Percentiles rank a stretch among this genome's conserved stretches.
Conservation (phyloP, 2,888 invertebrate species). For the Chironomus tentans region DNA sequence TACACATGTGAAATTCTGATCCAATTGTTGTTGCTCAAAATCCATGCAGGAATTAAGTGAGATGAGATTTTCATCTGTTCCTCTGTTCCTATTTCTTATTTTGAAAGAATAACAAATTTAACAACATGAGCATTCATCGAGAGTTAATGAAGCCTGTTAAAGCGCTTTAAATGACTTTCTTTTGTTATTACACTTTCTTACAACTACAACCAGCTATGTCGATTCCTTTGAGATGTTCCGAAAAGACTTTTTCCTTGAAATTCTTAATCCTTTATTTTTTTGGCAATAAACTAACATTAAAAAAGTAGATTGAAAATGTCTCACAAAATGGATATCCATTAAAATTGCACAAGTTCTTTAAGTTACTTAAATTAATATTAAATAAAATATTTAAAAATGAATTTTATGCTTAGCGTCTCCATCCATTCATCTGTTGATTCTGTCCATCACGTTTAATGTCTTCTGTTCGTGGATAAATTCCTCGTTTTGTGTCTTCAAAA, state of each 20-base stretch:
- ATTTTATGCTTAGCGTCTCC: constrained; percentile 9
- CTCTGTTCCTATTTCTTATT: neutral
- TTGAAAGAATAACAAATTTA: too few species aligned
- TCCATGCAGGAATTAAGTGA: constrained; percentile 6
- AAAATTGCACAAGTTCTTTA: neutral
- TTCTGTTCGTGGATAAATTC: neutral
- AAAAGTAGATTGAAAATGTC: neutral
- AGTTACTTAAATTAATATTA: neutral
- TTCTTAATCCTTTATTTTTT: neutral
- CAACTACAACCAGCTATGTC: too few species aligned
- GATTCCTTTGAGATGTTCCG: constrained; percentile 1
- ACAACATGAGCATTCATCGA: constrained; percentile 7
- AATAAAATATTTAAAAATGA: too few species aligned
- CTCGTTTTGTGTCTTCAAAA: constrained; percentile 16
- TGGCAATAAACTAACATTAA: neutral
- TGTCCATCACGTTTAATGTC: neutral
- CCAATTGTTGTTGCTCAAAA: neutral
- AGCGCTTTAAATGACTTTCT: constrained; percentile 24
- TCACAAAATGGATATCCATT: neutral
- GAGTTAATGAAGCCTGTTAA: constrained; percentile 18
- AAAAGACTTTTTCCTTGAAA: neutral
- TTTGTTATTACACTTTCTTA: neutral
- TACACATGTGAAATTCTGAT: neutral
- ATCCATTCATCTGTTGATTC: constrained; percentile 12
- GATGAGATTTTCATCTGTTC: constrained; percentile 6